These are phyloP conservation scores for Saccostrea glomerata DNA, from an alignment of 1,140 invertebrate genomes.

Conservation along the genomic window DNA sequence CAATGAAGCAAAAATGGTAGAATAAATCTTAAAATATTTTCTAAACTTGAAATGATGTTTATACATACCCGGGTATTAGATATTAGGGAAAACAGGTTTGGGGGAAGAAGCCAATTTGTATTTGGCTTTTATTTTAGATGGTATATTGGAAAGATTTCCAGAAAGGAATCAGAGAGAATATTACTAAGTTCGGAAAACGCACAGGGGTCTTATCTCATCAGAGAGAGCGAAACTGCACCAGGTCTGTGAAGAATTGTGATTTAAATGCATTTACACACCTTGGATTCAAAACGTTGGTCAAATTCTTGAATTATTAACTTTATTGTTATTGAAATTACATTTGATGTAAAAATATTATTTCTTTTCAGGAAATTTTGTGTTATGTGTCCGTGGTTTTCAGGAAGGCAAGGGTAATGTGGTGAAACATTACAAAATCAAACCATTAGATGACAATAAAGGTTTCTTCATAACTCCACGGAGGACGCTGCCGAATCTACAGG, in stretches of 20 bases:
- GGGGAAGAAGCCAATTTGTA: neutral
- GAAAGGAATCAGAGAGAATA: constrained; percentile 96
- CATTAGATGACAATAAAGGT: constrained; percentile 91
- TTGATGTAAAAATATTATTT: neutral
- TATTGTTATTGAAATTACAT: too few relatives aligned
- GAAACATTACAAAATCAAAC: constrained; percentile 98
- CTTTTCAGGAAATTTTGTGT: constrained; percentile 62
- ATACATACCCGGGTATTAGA: too few relatives aligned
- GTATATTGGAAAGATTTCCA: constrained; percentile 97
- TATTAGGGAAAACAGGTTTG: neutral
- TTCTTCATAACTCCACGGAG: constrained; percentile 81
- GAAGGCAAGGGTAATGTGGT: constrained; percentile 80
- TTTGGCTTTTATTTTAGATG: constrained; percentile 84
- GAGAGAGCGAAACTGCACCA: constrained; percentile 90
- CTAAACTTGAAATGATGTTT: too few relatives aligned
- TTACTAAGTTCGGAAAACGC: constrained; percentile 92
- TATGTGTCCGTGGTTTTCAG: constrained; percentile 63
- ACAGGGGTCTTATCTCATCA: constrained; percentile 94
- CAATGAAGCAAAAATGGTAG: too few relatives aligned
- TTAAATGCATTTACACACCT: too few relatives aligned
- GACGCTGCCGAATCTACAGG: constrained; percentile 30
- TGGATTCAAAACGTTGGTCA: too few relatives aligned
- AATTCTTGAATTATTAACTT: too few relatives aligned
- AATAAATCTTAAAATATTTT: too few relatives aligned
- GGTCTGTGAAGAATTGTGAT: constrained; percentile 60